These are phyloP conservation scores for Botrylloides violaceus DNA, from an alignment of 23 tunicate species.

Conservation along the genomic window DNA sequence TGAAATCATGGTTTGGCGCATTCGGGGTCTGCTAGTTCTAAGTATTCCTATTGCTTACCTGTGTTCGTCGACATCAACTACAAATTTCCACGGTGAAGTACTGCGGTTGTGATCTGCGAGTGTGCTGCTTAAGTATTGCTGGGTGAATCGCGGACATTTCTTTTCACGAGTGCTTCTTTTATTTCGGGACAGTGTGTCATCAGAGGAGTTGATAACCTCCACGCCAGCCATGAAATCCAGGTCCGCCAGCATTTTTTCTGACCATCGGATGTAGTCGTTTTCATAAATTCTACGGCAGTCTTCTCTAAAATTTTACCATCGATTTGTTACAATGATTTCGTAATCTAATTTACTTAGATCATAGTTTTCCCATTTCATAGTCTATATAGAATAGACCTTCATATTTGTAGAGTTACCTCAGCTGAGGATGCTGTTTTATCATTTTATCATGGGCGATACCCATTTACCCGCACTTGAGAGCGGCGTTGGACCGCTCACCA, in stretches of 20 bases:
- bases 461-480: too few species aligned
- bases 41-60: too few species aligned
- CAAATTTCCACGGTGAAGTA: constrained; percentile 3
- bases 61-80: background rate
- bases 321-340: too few species aligned
- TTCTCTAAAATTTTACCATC: background rate
- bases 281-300: constrained; percentile 3
- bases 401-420: too few species aligned
- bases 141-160: constrained; percentile 1
- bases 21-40: too few species aligned
- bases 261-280: constrained; percentile 12
- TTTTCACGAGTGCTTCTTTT: background rate
- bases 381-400: too few species aligned
- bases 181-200: background rate
- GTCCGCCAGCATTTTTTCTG: constrained; percentile 11
- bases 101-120: background rate
- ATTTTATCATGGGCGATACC: too few species aligned
- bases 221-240: background rate
- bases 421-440: too few species aligned
- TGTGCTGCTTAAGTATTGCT: background rate
- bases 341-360: too few species aligned
- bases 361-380: too few species aligned
- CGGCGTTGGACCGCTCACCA: too few species aligned
- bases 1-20: too few species aligned
- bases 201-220: background rate